Conservation (phyloP, 2,797 vertebrate species). For the Podargus strigoides region DNA sequence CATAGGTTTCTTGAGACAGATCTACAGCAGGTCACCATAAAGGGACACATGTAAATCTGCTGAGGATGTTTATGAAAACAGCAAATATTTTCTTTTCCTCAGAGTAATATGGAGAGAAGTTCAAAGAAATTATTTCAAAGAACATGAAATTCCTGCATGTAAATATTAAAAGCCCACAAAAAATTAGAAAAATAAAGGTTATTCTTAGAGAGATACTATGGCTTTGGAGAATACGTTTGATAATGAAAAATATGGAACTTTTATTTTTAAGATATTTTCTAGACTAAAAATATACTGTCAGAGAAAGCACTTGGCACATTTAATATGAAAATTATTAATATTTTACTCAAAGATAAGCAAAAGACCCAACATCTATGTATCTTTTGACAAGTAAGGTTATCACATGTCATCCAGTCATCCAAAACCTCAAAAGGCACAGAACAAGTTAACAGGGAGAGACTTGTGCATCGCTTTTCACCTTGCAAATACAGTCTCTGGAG, state of each 20-base stretch:
- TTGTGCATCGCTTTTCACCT: background rate
- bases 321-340: background rate
- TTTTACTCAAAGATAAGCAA: background rate
- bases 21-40: background rate
- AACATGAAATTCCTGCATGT: background rate
- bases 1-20: background rate
- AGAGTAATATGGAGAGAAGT: background rate
- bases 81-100: conserved; percentile 8
- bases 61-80: background rate
- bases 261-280: background rate
- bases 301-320: background rate
- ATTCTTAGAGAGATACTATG: background rate
- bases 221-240: background rate
- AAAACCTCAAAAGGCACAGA: background rate
- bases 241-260: background rate
- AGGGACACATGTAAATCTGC: background rate
- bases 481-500: background rate
- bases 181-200: background rate
- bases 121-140: conserved; percentile 23
- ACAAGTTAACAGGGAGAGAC: background rate
- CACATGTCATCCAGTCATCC: background rate
- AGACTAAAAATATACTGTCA: background rate
- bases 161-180: background rate
- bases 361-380: background rate
- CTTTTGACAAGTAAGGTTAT: background rate